Evolutionary conservation across 1,140 invertebrate genomes (phyloP).

Genomic region (Artemia franciscana): DNA sequence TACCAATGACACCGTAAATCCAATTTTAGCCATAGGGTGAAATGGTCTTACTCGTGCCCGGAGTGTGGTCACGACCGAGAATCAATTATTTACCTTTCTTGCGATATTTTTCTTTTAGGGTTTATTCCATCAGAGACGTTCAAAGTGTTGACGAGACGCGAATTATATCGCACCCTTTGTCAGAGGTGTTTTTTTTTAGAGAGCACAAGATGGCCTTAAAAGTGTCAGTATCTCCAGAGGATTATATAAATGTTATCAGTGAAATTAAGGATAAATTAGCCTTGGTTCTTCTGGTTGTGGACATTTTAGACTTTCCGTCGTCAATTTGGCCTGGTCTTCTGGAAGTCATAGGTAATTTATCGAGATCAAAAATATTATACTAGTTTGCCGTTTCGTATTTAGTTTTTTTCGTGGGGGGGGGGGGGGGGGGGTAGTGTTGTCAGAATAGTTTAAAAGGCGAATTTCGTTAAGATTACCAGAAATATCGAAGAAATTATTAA

Average conservation of each 20-base stretch:
- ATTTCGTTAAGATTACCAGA: too few relatives aligned
- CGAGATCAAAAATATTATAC: too few relatives aligned
- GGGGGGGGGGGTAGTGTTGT: too few relatives aligned
- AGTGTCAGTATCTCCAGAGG: conserved; percentile 47
- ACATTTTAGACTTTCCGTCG: conserved; percentile 72
- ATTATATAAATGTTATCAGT: conserved; percentile 52
- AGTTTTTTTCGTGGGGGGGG: too few relatives aligned
- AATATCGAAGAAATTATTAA: too few relatives aligned
- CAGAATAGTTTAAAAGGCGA: too few relatives aligned
- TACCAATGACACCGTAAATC: neutral
- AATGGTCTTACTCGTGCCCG: neutral
- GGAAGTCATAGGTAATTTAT: conserved; percentile 37
- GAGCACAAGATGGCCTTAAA: conserved; percentile 62
- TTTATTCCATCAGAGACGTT: conserved; percentile 56
- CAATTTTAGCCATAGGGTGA: neutral
- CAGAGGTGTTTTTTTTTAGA: conserved; percentile 64
- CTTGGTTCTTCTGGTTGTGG: conserved; percentile 59
- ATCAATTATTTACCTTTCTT: conserved; percentile 15
- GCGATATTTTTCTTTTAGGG: conserved; percentile 15
- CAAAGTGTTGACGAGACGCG: conserved; percentile 23
- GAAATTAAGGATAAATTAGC: conserved; percentile 37
- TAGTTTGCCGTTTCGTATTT: too few relatives aligned
- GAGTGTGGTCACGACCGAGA: too few relatives aligned
- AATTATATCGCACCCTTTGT: conserved; percentile 42
- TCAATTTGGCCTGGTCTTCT: conserved; percentile 65